A percentile compares a stretch with the other conserved stretches of the same genome.
Conservation (phyloP, 2,797 vertebrate genomes). For the Champsocephalus esox region DNA sequence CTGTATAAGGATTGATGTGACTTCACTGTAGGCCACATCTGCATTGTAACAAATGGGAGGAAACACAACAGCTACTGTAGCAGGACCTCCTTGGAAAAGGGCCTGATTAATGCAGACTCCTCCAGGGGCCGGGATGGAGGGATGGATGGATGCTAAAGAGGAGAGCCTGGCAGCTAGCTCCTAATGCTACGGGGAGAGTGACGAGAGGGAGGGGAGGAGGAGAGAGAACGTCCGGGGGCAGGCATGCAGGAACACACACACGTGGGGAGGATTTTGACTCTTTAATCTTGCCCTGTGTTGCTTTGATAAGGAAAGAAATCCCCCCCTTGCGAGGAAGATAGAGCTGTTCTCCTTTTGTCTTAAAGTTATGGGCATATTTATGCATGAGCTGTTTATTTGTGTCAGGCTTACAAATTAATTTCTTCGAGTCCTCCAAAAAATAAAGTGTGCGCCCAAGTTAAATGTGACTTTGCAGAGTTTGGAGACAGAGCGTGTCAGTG, state of each 20-base stretch:
- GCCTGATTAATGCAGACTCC: constrained; percentile 79
- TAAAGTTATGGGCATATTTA: constrained; percentile 81
- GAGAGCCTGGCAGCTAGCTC: constrained; percentile 79
- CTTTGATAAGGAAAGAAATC: constrained; percentile 84
- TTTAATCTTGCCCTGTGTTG: constrained; percentile 84
- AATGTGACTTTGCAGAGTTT: constrained; percentile 79
- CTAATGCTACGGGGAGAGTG: constrained; percentile 78
- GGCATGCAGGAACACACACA: constrained; percentile 72
- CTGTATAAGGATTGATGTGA: constrained; percentile 70
- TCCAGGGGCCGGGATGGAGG: constrained; percentile 76
- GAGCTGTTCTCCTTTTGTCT: constrained; percentile 81
- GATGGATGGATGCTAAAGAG: constrained; percentile 81
- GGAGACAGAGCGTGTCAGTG: constrained; percentile 50
- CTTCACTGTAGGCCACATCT: constrained; percentile 70
- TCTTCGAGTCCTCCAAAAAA: constrained; percentile 65
- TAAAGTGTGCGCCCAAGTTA: constrained; percentile 65
- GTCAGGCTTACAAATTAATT: constrained; percentile 79
- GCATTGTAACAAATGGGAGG: constrained; percentile 73
- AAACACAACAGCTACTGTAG: constrained; percentile 66
- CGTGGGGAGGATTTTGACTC: constrained; percentile 81
- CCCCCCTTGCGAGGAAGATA: constrained; percentile 77
- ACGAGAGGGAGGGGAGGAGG: constrained; percentile 67
- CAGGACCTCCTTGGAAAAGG: constrained; percentile 63
- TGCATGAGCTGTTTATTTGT: constrained; percentile 81
- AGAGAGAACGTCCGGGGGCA: constrained; percentile 79